Evolutionary conservation across 2,113 vertebrate species (phyloP).

Genomic region (Psephotus haematonotus): DNA sequence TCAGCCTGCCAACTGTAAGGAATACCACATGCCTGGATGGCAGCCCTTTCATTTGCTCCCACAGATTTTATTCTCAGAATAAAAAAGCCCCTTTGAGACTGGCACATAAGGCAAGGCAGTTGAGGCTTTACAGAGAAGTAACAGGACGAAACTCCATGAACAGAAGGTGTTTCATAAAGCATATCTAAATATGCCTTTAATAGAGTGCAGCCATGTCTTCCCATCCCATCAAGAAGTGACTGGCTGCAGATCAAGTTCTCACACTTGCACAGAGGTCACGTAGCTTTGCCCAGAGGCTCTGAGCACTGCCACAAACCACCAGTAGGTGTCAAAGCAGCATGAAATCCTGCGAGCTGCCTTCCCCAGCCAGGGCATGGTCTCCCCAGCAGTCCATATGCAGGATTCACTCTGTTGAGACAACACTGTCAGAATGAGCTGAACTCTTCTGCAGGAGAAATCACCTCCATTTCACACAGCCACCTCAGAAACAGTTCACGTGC

Average conservation of each 20-base stretch:
- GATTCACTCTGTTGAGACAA: background rate
- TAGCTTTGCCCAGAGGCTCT: background rate
- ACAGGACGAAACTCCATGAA: background rate
- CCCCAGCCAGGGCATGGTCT: background rate
- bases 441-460: background rate
- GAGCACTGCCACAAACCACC: background rate
- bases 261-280: background rate
- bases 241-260: background rate
- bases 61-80: background rate
- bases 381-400: background rate
- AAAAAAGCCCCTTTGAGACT: background rate
- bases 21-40: background rate
- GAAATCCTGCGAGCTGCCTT: background rate
- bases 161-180: background rate
- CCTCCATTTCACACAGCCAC: background rate
- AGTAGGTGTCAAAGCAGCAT: background rate
- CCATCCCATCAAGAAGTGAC: background rate
- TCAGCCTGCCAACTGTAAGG: background rate
- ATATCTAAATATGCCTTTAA: background rate
- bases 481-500: background rate
- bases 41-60: background rate
- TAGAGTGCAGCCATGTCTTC: background rate
- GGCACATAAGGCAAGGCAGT: background rate
- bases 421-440: background rate
- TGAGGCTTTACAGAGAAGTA: background rate